Evolutionary conservation across 2,888 invertebrate species (phyloP), one percentile per base, ranked within the genome.

Genomic region (Heterodera filipjevi): DNA sequence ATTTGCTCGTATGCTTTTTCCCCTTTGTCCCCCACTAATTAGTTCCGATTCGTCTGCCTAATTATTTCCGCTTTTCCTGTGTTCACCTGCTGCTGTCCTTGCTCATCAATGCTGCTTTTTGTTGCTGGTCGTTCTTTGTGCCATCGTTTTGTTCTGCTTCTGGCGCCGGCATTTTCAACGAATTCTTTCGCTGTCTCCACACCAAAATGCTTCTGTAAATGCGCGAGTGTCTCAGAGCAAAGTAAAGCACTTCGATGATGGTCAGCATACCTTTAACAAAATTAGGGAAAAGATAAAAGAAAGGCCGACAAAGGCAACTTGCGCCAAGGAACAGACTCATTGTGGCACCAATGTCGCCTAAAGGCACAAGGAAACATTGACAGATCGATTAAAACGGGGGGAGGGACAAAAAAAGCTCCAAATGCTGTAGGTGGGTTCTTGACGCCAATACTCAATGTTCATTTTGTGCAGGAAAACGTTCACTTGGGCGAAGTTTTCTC

Each of bases 401-500:
- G 27, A 8, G 59, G 59, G 27, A 84, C 86, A 86, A 77, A 87
- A 86, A 66, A 87, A 80, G 84, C 85, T 86, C 88, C 87, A 81
- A 85, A 87, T 78, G 82, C 82, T 84, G 80, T 88, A 88, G 12
- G 88, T 89, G 32, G 84, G 79, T 76, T 88, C 85, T 76, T 83
- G 84, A 19, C 84, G 81, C 88, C 88, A 88, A 68, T 83, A 81
- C 77, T 88, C 88, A 12, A 89, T 79, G 79, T 89, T 84, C 86
- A 88, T 87, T 81, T 88, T 86, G 79, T 88, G 88, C 27, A 89
- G 79, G 78, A 85, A 89, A 12, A 88, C 85, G 76, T 88, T 88
- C 22, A 89, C 87, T 84, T 86, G 86, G 2, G 88, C 88, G 68
- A 88, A 88, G 80, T 88, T 88, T 73, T 88, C 88, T 49, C 86